These are phyloP conservation scores for Saturnia japonica DNA, from an alignment of 2,888 invertebrate species.

Conservation along the genomic window DNA sequence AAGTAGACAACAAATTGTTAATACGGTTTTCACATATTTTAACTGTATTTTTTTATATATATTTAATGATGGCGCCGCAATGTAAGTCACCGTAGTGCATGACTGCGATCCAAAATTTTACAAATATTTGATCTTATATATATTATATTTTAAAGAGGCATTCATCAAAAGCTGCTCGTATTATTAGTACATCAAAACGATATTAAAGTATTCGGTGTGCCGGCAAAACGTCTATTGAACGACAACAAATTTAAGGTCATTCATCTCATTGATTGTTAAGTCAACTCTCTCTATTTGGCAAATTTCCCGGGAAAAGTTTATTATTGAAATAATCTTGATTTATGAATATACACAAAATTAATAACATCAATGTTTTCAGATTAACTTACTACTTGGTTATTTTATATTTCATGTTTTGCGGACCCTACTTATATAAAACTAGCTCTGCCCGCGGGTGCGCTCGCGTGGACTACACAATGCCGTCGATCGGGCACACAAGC, in stretches of 20 bases:
- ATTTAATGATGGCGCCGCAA: no score
- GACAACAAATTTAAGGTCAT: neutral
- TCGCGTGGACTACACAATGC: no score
- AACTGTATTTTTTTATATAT: no score
- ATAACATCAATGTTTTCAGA: neutral
- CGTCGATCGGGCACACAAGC: no score
- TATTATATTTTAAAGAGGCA: neutral
- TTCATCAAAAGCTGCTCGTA: no score
- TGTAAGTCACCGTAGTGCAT: no score
- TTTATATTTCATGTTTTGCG: neutral
- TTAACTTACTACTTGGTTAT: neutral
- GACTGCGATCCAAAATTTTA: no score
- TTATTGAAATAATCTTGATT: slow-evolving; percentile 2
- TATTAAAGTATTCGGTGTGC: neutral
- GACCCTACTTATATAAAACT: no score
- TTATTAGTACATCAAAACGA: neutral
- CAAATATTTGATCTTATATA: no score
- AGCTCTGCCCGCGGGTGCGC: no score
- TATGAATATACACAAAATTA: neutral
- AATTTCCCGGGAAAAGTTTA: neutral
- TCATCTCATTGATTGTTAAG: neutral
- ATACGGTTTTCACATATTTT: no score
- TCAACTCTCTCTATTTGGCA: neutral
- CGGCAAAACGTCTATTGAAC: neutral
- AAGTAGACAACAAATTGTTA: no score